A percentile compares a stretch with the other conserved stretches of the same genome.
phyloP scores from a whole-genome alignment of 64 coral and sea anemone genomes.

The Stichodactyla mertensii region DNA sequence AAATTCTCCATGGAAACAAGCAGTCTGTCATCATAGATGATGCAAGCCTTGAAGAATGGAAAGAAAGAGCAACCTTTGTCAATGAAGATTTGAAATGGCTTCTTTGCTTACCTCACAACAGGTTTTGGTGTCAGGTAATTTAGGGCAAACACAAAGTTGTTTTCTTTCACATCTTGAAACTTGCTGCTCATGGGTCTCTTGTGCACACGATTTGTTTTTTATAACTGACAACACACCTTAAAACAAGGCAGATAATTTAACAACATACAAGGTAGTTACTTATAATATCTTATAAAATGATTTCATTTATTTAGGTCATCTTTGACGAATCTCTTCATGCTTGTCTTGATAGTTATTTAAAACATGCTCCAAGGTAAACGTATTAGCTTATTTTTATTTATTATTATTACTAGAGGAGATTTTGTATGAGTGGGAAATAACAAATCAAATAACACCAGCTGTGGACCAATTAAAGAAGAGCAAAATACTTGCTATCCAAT shows the following conservation, averaged over 20 bases:
- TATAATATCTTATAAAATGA: neutral
- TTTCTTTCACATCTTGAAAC: too few relatives aligned
- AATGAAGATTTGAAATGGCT: slow-evolving; percentile 82
- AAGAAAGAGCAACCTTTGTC: slow-evolving; percentile 74
- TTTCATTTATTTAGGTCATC: slow-evolving; percentile 60
- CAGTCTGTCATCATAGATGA: slow-evolving; percentile 9
- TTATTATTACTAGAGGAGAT: neutral
- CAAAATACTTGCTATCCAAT: too few relatives aligned
- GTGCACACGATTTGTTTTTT: too few relatives aligned
- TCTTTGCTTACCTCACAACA: slow-evolving; percentile 65
- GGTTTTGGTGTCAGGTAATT: slow-evolving; percentile 89
- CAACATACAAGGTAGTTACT: neutral
- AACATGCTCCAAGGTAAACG: slow-evolving; percentile 75
- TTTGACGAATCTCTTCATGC: slow-evolving; percentile 82
- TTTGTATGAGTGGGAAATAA: too few relatives aligned
- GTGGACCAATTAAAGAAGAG: too few relatives aligned
- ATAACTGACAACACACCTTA: too few relatives aligned
- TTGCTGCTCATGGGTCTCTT: too few relatives aligned
- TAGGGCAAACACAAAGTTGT: too few relatives aligned
- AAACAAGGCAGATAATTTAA: too few relatives aligned
- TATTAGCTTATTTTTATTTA: neutral
- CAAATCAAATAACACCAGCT: too few relatives aligned
- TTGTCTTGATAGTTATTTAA: slow-evolving; percentile 82
- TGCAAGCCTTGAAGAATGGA: slow-evolving; percentile 69
- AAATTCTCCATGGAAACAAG: neutral